Evolutionary conservation across 64 coral and sea anemone species (phyloP).

Genomic region (Montipora efflorescens): DNA sequence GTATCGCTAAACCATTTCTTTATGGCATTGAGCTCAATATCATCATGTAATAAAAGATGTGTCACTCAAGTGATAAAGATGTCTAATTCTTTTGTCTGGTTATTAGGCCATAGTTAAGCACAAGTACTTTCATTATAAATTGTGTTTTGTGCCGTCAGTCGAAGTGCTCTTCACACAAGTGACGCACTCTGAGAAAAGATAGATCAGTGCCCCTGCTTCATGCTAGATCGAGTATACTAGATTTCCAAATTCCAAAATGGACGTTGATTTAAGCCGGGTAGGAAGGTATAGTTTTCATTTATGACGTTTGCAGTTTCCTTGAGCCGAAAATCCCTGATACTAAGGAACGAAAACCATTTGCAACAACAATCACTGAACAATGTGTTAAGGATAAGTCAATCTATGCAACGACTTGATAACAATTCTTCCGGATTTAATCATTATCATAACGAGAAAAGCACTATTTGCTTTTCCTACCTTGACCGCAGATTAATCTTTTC

Average conservation of each 20-base stretch:
- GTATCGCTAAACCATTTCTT: background rate
- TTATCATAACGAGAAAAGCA: background rate
- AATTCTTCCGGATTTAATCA: background rate
- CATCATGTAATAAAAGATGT: background rate
- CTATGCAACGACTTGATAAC: background rate
- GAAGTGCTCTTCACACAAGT: background rate
- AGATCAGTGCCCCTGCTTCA: too few species aligned
- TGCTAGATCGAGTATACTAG: too few species aligned
- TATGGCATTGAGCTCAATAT: background rate
- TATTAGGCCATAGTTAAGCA: background rate
- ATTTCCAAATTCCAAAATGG: too few species aligned
- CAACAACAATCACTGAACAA: background rate
- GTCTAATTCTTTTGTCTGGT: background rate
- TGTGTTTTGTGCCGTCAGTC: background rate
- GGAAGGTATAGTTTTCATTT: too few species aligned
- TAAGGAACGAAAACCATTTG: too few species aligned
- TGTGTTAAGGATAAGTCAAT: background rate
- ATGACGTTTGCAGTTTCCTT: too few species aligned
- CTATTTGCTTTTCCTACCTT: conserved; percentile 37
- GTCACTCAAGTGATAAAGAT: background rate
- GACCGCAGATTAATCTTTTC: background rate
- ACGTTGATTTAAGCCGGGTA: too few species aligned
- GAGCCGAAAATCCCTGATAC: too few species aligned
- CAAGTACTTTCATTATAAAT: background rate
- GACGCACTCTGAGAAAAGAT: too few species aligned